Evolutionary conservation across 2,888 invertebrate species (phyloP).

Genomic region (Cactoblastis cactorum): DNA sequence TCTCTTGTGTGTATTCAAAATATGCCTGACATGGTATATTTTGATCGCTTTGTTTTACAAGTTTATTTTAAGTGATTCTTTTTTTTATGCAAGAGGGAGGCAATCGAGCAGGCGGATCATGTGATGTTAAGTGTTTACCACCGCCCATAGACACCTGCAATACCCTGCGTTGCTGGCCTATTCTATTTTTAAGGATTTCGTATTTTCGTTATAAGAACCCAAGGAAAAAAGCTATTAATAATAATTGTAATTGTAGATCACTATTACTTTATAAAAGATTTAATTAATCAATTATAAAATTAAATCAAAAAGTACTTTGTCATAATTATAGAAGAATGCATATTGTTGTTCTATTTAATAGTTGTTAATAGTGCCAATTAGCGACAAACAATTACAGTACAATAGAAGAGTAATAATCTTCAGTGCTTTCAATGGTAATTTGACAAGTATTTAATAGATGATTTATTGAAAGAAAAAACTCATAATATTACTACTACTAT

Average conservation of each 20-base stretch:
- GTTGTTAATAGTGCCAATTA: background rate
- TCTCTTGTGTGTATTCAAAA: too few species aligned
- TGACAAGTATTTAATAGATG: background rate
- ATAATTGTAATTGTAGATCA: background rate
- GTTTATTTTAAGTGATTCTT: too few species aligned
- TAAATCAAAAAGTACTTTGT: background rate
- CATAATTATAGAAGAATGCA: background rate
- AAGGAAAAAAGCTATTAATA: too few species aligned
- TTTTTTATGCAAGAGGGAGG: too few species aligned
- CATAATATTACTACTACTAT: background rate
- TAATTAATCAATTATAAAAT: background rate
- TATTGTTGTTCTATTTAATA: background rate
- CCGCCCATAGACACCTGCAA: too few species aligned
- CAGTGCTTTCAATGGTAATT: background rate
- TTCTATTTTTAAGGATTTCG: too few species aligned
- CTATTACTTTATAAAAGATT: background rate
- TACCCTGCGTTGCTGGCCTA: too few species aligned
- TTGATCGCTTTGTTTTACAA: too few species aligned
- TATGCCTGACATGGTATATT: too few species aligned
- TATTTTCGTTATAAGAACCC: too few species aligned
- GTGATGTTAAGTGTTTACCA: too few species aligned
- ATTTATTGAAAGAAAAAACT: background rate
- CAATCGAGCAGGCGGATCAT: too few species aligned
- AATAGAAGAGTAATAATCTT: background rate
- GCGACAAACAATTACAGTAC: constrained; percentile 4